Base-by-base conservation (phyloP, 2,797 vertebrate genomes). In the Aphelocoma californica region DNA sequence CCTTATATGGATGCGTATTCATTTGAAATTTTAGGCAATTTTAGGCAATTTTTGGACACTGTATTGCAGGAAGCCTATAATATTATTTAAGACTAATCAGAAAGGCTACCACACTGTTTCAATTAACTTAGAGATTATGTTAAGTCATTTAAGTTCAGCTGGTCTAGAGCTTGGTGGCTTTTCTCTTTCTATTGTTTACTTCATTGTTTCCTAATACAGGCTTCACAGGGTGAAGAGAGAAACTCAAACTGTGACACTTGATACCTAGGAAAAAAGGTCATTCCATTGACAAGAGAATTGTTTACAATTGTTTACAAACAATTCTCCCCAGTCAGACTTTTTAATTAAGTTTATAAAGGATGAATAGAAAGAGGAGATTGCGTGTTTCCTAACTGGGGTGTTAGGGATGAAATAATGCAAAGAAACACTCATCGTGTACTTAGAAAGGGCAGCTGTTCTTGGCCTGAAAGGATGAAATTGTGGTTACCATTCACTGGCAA, bases 291-390 rank as follows among this genome's bases (percentile, higher is more conserved):
- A 75, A 80, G 26, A 54, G 58, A 94, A 75, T 78, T 91, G 65
- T 86, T 93, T 88, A 72, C 77, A 90, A 8, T 73, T 73, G 67
- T 80, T 96, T 93, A 66, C 91, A 93, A 94, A 75, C 51, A 86
- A 21, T 86, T 91, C 58, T 78, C 32, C 78, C 19, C 72, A 78
- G 48, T 82, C 72, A 81, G 71, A 51, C 29, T 51, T 92, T 86
- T 88, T 14, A 81, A 70, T 92, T 81, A 66, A 16, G 20, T 81
- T 86, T 72, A 75, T 72, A 84, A 72, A 86, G 34, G 66, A 73
- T 62, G 15, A 83, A 38, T 81, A 83, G 62, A 77, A 91, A 90
- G 50, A 78, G 32, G 42, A 62, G 38, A 47, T 53, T 73, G 5
- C 56, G 6, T 88, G 28, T 70, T 91, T 42, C 69, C 32, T 65